Evolutionary conservation across 2,113 vertebrate genomes (phyloP), one percentile per base, ranked within the genome.

Genomic region (Conger conger): DNA sequence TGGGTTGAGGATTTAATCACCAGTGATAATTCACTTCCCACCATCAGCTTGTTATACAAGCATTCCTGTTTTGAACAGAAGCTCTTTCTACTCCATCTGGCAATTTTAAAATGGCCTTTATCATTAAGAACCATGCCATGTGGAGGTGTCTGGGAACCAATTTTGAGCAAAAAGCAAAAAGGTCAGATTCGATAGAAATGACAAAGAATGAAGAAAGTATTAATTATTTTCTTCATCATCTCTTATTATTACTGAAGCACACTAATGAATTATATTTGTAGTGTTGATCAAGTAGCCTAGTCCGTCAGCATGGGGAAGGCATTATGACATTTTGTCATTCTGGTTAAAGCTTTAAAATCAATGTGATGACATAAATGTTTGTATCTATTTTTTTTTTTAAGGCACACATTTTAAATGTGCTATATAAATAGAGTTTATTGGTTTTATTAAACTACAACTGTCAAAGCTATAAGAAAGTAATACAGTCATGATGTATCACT

Each of bases 71-170:
- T 80, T 45, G 16, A 80, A n/a, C 27, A 45, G 23, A 80, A 30
- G 40, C 79, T 45, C 8, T 30, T 27, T 38, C 13, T 80, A 45
- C 42, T 45, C 38, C 79, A 27, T 30, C 79, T 11, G 27, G 20
- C 35, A 23, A 82, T 60, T 82, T 57, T 27, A 81, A 82, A 82
- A 82, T 20, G 20, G 50, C 33, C 35, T 63, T 82, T 63, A 82
- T 82, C n/a, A 38, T 82, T 82, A 82, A 60, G 13, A 63, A 57
- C 68, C 53, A 82, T 60, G 81, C 81, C 53, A 82, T 60, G 81
- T 54, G 8, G 36, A 35, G 17, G 36, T 82, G 53, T 57, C 54
- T 35, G 53, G 36, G 53, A 60, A 82, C 33, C 30, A 57, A 60
- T 63, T 82, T 38, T 73, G 20, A 6, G n/a, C n/a, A 38, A 36